Evolutionary conservation across 2,888 invertebrate species (phyloP), one percentile per base, ranked within the genome.

Genomic region (Serrognathus titanus): DNA sequence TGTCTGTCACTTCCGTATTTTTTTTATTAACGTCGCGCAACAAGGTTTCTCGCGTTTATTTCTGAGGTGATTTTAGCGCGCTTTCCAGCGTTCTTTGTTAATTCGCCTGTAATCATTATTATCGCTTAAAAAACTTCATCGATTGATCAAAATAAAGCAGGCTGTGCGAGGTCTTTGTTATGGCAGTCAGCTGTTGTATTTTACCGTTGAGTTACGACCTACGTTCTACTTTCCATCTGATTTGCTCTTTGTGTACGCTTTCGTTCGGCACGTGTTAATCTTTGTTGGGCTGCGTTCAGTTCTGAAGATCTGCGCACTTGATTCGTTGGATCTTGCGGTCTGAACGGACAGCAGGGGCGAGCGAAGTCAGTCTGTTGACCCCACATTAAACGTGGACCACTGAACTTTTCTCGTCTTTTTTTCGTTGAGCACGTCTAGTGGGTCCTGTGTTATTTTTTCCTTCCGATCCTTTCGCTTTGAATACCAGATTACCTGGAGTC

Each of bases 111-210:
- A 50, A 50, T 40, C 13, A 46, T 46, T 13, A 46, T 12, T 13
- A 20, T 46, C 31, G 45, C 16, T 45, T 48, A 45, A 49, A 56
- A 55, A 58, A 50, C 48, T 13, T 49, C 55, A 63, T 63, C 61
- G 61, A 65, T 66, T 64, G 62, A 64, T 62, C 53, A 53, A 55
- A 64, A 65, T 59, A 48, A 38, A 20, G 10, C 43, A 43, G 6
- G 9, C 51, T 48, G 58, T 57, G 53, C 55, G 53, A 58, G 58
- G 63, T 66, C 73, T 75, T 77, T 77, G 76, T 77, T 77, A 72
- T 77, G 74, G 71, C 69, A 74, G 75, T 77, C 77, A 77, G 77
- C 77, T 77, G 77, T 77, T 77, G 56, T 67, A 63, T 66, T 69
- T 64, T 64, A 61, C 57, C 51, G 54, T 54, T 45, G 49, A 59